Conservation (phyloP, 2,888 invertebrate genomes). For the Pherbina coryleti region DNA sequence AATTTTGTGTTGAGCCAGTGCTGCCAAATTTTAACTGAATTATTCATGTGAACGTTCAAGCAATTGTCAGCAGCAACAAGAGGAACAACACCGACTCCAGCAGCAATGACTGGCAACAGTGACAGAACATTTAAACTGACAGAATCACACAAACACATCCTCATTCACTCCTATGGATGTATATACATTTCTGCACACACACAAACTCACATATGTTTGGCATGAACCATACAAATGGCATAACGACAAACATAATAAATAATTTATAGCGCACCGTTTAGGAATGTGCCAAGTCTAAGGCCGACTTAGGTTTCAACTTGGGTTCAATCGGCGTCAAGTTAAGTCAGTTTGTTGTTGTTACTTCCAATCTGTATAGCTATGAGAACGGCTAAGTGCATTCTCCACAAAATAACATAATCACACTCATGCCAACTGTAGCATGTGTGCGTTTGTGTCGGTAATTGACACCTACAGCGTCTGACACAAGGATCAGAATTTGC, state of each 20-base stretch:
- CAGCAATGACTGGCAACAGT: neutral
- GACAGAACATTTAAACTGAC: neutral
- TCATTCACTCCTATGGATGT: neutral
- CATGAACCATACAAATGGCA: neutral
- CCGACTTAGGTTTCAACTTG: slow-evolving; percentile 45
- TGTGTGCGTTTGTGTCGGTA: neutral
- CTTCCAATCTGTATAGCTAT: neutral
- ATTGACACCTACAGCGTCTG: slow-evolving; percentile 15
- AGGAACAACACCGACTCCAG: neutral
- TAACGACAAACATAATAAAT: slow-evolving; percentile 15
- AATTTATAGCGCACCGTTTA: slow-evolving; percentile 31
- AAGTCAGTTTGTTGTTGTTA: neutral
- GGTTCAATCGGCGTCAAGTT: slow-evolving; percentile 12
- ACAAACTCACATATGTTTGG: neutral
- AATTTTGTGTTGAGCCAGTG: neutral
- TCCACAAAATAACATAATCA: neutral
- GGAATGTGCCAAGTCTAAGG: slow-evolving; percentile 4
- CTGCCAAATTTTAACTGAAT: neutral
- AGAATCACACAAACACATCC: neutral
- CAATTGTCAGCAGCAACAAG: slow-evolving; percentile 1
- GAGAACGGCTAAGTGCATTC: neutral
- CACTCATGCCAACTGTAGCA: neutral
- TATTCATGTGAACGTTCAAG: slow-evolving; percentile 19
- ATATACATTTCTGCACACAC: neutral
- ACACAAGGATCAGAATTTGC: neutral